Percentiles rank a stretch among this genome's conserved stretches.
These are phyloP conservation scores for Apamea sordens DNA, from an alignment of 2,888 invertebrate species.

Conservation along the genomic window DNA sequence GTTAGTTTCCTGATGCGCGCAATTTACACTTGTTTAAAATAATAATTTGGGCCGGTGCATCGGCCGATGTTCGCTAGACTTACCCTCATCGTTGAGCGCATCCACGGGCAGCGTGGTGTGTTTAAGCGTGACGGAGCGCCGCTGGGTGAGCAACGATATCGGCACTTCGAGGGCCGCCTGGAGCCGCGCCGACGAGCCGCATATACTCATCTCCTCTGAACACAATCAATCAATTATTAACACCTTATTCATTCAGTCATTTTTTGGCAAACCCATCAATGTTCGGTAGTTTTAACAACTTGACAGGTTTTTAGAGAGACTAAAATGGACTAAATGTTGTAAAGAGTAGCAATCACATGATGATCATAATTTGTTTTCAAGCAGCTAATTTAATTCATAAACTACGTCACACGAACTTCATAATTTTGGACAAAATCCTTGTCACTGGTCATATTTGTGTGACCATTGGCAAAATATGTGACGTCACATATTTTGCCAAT, in stretches of 20 bases:
- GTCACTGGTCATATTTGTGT: neutral
- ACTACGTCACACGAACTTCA: conserved; percentile 1
- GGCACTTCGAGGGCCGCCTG: conserved; percentile 89
- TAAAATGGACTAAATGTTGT: neutral
- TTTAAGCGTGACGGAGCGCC: conserved; percentile 71
- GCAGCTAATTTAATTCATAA: no score
- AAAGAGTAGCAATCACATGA: neutral
- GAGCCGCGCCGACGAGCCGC: conserved; percentile 92
- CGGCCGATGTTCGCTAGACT: neutral
- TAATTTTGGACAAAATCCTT: neutral
- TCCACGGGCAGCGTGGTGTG: conserved; percentile 85
- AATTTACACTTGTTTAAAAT: neutral
- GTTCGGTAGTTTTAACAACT: neutral
- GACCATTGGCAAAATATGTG: no score
- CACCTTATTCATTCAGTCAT: neutral
- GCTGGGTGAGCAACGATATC: conserved; percentile 68
- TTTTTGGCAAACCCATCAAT: neutral
- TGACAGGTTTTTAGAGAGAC: no score
- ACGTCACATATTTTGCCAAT: neutral
- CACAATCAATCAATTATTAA: conserved; percentile 3
- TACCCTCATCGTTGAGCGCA: conserved; percentile 88
- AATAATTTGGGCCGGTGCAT: neutral
- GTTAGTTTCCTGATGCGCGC: neutral
- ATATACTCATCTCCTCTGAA: conserved; percentile 90
- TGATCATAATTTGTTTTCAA: neutral